phyloP scores from a whole-genome alignment of 2,113 vertebrate genomes.

The Pithys albifrons region DNA sequence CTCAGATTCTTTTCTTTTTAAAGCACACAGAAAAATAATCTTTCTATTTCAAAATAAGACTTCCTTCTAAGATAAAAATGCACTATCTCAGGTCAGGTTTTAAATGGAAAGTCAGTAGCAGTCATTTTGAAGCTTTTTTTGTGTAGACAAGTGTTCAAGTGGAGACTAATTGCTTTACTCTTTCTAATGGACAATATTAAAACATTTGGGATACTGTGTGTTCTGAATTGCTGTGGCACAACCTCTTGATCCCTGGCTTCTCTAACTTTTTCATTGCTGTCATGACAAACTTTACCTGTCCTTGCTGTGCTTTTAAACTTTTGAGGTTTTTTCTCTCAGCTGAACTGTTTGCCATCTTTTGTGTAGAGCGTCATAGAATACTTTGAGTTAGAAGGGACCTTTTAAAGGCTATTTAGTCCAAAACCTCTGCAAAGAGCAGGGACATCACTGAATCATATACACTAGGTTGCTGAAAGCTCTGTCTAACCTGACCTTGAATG shows the following conservation, averaged over 20 bases:
- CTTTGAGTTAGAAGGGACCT: background rate
- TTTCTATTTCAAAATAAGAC: constrained; percentile 40
- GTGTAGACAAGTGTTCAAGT: constrained; percentile 16
- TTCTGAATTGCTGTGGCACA: background rate
- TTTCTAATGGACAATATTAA: background rate
- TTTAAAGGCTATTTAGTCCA: background rate
- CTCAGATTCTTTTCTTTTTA: constrained; percentile 50
- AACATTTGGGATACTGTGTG: background rate
- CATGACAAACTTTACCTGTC: background rate
- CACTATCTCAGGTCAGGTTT: constrained; percentile 43
- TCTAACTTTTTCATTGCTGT: background rate
- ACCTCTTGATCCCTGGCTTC: background rate
- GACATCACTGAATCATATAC: background rate
- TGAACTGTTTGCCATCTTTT: background rate
- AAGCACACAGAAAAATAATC: constrained; percentile 34
- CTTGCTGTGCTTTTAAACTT: background rate
- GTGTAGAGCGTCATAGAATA: background rate
- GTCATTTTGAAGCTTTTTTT: background rate
- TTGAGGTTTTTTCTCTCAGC: background rate
- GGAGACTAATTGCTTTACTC: background rate
- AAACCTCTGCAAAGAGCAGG: background rate
- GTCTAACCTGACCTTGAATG: background rate
- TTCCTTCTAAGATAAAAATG: constrained; percentile 54
- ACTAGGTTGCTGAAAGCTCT: background rate
- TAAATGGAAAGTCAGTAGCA: background rate